Evolutionary conservation across 2,113 vertebrate genomes (phyloP).

Genomic region (Onychostoma macrolepis): DNA sequence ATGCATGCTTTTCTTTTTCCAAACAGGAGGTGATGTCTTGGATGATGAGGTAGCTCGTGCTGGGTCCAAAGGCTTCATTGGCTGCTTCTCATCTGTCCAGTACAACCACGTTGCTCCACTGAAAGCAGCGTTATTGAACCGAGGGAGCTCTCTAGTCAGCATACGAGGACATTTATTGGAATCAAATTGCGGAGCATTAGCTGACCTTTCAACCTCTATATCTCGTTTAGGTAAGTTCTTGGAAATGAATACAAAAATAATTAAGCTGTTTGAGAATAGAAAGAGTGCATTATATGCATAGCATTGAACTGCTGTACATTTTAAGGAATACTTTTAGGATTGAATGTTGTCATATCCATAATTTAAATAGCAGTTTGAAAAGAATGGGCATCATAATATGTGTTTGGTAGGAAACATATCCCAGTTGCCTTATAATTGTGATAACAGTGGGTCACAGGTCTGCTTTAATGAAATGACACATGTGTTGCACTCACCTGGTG

Average conservation of each 20-base stretch:
- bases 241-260: neutral
- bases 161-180: slow-evolving; percentile 78
- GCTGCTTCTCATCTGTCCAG: slow-evolving; percentile 85
- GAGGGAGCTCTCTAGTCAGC: slow-evolving; percentile 74
- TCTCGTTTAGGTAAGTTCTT: slow-evolving; percentile 80
- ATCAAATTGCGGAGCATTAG: slow-evolving; percentile 76
- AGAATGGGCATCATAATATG: neutral
- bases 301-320: neutral
- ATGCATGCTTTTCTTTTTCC: neutral
- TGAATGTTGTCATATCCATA: neutral
- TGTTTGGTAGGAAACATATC: neutral
- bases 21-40: slow-evolving; percentile 72
- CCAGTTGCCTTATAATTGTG: neutral
- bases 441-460: neutral
- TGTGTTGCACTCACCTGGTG: neutral
- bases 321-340: neutral
- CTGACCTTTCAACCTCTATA: slow-evolving; percentile 75
- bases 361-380: neutral
- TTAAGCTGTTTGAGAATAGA: neutral
- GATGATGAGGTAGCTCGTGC: slow-evolving; percentile 80
- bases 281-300: neutral
- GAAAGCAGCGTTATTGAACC: slow-evolving; percentile 84
- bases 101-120: slow-evolving; percentile 85
- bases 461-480: neutral
- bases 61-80: slow-evolving; percentile 79